These are phyloP conservation scores for Andrena marginata DNA, from an alignment of 2,888 invertebrate genomes.

Conservation along the genomic window DNA sequence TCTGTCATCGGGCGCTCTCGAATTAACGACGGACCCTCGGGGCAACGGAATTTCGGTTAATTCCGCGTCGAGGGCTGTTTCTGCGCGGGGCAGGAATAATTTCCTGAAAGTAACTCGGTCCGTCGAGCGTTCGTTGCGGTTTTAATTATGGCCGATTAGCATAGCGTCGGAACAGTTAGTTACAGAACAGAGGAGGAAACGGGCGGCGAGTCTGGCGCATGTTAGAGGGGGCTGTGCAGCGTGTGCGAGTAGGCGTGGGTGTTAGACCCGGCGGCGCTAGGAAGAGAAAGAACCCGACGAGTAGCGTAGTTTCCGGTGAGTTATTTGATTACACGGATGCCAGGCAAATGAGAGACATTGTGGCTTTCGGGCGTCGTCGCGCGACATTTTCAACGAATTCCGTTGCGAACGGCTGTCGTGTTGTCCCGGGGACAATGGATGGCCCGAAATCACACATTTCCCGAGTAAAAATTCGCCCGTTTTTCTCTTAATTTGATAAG, in stretches of 20 bases:
- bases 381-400: slow-evolving; percentile 49
- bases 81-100: background rate
- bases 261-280: background rate
- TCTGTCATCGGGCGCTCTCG: background rate
- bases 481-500: too few species aligned
- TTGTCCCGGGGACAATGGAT: background rate
- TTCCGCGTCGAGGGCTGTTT: background rate
- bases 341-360: slow-evolving; percentile 40
- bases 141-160: slow-evolving; percentile 51
- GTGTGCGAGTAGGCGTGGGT: background rate
- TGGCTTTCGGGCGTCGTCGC: slow-evolving; percentile 20
- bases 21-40: background rate
- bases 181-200: background rate
- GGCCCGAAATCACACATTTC: too few species aligned
- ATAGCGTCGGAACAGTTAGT: slow-evolving; percentile 12
- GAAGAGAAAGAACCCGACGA: slow-evolving; percentile 40
- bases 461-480: too few species aligned
- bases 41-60: slow-evolving; percentile 17
- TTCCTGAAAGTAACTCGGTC: slow-evolving; percentile 19
- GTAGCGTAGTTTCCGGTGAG: slow-evolving; percentile 14
- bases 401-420: slow-evolving; percentile 11
- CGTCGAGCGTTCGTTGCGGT: slow-evolving; percentile 21
- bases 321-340: slow-evolving; percentile 48
- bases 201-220: background rate
- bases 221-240: background rate